Evolutionary conservation across 2,888 invertebrate species (phyloP).

Genomic region (Suillia variegata): DNA sequence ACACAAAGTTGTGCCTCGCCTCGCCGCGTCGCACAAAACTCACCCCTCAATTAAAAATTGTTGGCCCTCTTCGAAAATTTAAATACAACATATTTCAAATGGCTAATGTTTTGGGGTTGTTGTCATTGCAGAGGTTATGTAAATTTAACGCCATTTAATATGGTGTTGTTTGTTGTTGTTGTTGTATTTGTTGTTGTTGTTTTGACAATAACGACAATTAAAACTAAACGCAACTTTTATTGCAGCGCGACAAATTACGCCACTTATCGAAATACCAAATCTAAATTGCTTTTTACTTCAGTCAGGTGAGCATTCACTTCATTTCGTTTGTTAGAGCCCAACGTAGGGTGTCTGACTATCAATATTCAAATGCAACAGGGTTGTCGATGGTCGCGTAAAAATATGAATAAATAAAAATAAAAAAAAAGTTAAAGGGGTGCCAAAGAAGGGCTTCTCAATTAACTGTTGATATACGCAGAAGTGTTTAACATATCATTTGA

Average conservation of each 20-base stretch:
- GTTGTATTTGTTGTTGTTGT: constrained; percentile 23
- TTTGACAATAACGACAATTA: constrained; percentile 35
- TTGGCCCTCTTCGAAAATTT: not conserved
- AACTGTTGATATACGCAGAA: constrained; percentile 12
- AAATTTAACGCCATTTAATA: constrained; percentile 33
- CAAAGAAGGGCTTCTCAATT: constrained; percentile 18
- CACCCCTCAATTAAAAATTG: constrained; percentile 15
- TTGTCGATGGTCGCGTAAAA: not conserved
- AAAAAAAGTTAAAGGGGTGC: not conserved
- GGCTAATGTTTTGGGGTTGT: not conserved
- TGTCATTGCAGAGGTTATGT: constrained; percentile 32
- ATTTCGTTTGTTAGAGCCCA: too few relatives aligned
- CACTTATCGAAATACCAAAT: not conserved
- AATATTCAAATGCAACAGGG: not conserved
- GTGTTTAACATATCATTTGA: constrained; percentile 24
- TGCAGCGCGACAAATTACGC: constrained; percentile 47
- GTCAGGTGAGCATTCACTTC: not conserved
- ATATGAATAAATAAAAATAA: not conserved
- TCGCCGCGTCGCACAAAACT: constrained; percentile 5
- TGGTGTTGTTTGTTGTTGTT: not conserved
- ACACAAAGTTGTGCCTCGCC: too few relatives aligned
- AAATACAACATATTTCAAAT: not conserved
- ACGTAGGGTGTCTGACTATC: too few relatives aligned
- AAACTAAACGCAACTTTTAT: constrained; percentile 50
- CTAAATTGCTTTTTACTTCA: not conserved